Percentiles rank a stretch among this genome's conserved stretches.
These are phyloP conservation scores for Phoeniculus purpureus DNA, from an alignment of 2,797 vertebrate species.

Conservation along the genomic window DNA sequence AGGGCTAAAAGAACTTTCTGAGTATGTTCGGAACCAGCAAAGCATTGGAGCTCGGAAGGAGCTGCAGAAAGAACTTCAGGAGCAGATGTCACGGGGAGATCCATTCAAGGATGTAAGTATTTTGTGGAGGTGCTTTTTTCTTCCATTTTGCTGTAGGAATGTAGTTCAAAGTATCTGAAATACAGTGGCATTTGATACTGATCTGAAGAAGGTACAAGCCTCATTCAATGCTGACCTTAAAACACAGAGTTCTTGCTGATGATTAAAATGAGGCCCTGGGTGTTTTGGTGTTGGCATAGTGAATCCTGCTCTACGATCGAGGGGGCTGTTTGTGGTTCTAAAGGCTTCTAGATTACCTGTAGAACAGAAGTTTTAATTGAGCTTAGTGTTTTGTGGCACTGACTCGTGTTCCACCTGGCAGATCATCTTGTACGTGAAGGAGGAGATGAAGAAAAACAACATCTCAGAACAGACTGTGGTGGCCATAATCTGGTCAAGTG, in stretches of 20 bases:
- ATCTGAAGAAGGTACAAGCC: background rate
- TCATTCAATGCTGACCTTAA: background rate
- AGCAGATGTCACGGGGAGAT: constrained; percentile 92
- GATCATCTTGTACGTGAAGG: constrained; percentile 91
- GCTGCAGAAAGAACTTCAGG: constrained; percentile 95
- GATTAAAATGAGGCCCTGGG: background rate
- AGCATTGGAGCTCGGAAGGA: constrained; percentile 94
- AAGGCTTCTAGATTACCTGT: background rate
- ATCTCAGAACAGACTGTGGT: constrained; percentile 93
- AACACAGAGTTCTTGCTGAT: background rate
- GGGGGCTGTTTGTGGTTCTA: background rate
- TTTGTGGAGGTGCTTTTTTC: background rate
- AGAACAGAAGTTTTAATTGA: background rate
- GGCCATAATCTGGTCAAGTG: constrained; percentile 91
- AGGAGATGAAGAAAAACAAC: constrained; percentile 95
- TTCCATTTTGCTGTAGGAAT: background rate
- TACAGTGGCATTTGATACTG: background rate
- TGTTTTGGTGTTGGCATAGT: background rate
- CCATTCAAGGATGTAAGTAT: constrained; percentile 90
- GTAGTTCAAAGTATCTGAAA: background rate
- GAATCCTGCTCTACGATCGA: background rate
- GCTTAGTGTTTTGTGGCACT: background rate
- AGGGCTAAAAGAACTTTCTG: constrained; percentile 93
- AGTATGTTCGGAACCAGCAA: constrained; percentile 95
- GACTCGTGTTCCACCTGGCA: constrained; percentile 52